These are phyloP conservation scores for Eleutherodactylus coqui DNA, from an alignment of 2,797 vertebrate species.

Conservation along the genomic window DNA sequence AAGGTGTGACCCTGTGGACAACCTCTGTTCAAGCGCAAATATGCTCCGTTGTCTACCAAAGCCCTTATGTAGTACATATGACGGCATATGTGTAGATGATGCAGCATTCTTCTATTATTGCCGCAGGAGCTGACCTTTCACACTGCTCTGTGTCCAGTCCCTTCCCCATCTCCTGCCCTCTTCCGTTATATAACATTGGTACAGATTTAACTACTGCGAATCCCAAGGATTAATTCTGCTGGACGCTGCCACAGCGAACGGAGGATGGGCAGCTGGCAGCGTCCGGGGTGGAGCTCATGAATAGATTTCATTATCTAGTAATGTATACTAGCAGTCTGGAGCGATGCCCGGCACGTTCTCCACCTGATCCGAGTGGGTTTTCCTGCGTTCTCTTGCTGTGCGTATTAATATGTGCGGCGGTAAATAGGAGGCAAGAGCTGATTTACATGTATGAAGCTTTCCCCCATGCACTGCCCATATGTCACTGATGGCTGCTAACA, in stretches of 20 bases:
- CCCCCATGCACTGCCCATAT: slow-evolving; percentile 42
- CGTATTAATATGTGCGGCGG: slow-evolving; percentile 44
- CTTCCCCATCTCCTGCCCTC: slow-evolving; percentile 53
- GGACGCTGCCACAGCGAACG: fast-evolving
- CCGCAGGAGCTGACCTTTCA: slow-evolving; percentile 43
- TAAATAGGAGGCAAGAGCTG: slow-evolving; percentile 27
- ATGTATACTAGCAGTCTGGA: slow-evolving; percentile 56
- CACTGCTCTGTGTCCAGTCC: slow-evolving; percentile 63
- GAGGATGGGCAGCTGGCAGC: slow-evolving; percentile 51
- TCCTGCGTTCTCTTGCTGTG: not conserved
- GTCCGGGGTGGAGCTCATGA: slow-evolving; percentile 30
- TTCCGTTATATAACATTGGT: slow-evolving; percentile 68
- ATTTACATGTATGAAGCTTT: slow-evolving; percentile 40
- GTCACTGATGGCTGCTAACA: slow-evolving; percentile 7
- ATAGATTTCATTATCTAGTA: slow-evolving; percentile 54
- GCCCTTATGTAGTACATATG: too few relatives aligned
- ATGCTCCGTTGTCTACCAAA: too few relatives aligned
- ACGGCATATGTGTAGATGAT: too few relatives aligned
- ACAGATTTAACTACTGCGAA: slow-evolving; percentile 70
- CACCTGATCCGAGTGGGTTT: not conserved
- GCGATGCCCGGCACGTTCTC: not conserved
- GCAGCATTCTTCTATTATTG: too few relatives aligned
- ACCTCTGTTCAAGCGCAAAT: too few relatives aligned
- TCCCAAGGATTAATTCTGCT: slow-evolving; percentile 71
- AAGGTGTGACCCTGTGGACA: too few relatives aligned